Evolutionary conservation across 2,113 vertebrate species (phyloP), one percentile per base, ranked within the genome.

Genomic region (Malurus cyaneus): DNA sequence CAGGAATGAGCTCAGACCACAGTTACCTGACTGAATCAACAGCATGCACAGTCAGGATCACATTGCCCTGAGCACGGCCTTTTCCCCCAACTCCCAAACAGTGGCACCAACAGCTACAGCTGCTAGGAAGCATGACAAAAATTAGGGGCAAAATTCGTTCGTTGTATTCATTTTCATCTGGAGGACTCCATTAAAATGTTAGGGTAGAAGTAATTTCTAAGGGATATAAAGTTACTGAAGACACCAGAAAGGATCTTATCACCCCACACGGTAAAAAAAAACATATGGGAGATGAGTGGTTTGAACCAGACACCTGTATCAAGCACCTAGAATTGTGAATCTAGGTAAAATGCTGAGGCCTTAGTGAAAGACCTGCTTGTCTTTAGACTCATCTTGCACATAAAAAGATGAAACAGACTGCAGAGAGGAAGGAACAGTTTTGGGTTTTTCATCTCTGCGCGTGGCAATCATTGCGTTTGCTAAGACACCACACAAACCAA

Each of bases 1-100:
- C n/a, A 76, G 44, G 56, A 81, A 50, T 6, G 5, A 36, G 39
- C 73, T 86, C 23, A 88, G 42, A 67, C 14, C 39, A 74, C 18
- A 46, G 59, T 69, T 83, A 69, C 28, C 28, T 65, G 36, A 25
- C 31, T 31, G 59, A 70, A 91, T 14, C 9, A 84, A 56, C 31
- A 81, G 19, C 46, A 53, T 21, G 15, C 21, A 32, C 5, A 17
- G 23, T 69, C 14, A 5, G 23, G 60, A 88, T 86, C 54, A 80
- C 59, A 26, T 39, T 71, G 44, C 24, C 42, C 34, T 2, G 7
- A 11, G 21, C 16, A 20, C 0, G 0, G 24, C 29, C 12, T 52
- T 91, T 82, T 39, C 21, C 18, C 20, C 11, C 19, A 42, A 1
- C 23, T 70, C 60, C 44, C 53, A 70, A 77, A 69, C 36, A 80